Conservation (phyloP, 2,113 vertebrate genomes). For the Sciurus niger region DNA sequence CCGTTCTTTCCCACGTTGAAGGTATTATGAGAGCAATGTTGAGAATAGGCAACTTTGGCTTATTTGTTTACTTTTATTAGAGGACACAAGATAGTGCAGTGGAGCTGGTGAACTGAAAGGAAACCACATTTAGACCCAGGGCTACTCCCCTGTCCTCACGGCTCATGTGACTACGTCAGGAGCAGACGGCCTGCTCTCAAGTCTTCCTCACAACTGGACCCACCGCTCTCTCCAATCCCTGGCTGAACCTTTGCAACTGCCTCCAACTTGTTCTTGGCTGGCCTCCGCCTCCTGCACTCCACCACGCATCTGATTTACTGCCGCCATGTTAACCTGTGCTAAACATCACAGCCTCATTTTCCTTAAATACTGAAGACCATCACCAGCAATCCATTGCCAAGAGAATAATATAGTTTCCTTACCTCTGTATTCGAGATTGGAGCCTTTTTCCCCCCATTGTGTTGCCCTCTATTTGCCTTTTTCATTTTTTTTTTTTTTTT, state of each 20-base stretch:
- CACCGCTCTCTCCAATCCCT: background rate
- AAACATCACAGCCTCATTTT: background rate
- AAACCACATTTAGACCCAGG: background rate
- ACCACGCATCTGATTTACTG: background rate
- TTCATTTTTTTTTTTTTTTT: background rate
- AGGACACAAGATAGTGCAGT: background rate
- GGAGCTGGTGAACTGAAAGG: background rate
- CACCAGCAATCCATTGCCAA: background rate
- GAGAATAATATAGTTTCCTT: background rate
- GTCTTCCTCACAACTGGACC: background rate
- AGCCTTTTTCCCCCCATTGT: background rate
- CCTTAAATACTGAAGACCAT: background rate
- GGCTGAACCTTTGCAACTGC: background rate
- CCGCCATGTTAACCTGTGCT: background rate
- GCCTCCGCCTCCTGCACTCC: background rate
- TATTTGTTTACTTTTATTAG: background rate
- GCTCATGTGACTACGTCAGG: background rate
- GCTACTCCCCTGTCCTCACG: background rate
- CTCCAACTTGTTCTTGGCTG: background rate
- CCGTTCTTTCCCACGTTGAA: background rate
- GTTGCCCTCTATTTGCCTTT: background rate
- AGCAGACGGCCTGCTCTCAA: background rate
- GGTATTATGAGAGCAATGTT: background rate
- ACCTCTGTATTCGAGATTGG: background rate
- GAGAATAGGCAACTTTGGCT: background rate